Evolutionary conservation across 2,888 invertebrate genomes (phyloP), one percentile per base, ranked within the genome.

Genomic region (Cylloceria caligata): DNA sequence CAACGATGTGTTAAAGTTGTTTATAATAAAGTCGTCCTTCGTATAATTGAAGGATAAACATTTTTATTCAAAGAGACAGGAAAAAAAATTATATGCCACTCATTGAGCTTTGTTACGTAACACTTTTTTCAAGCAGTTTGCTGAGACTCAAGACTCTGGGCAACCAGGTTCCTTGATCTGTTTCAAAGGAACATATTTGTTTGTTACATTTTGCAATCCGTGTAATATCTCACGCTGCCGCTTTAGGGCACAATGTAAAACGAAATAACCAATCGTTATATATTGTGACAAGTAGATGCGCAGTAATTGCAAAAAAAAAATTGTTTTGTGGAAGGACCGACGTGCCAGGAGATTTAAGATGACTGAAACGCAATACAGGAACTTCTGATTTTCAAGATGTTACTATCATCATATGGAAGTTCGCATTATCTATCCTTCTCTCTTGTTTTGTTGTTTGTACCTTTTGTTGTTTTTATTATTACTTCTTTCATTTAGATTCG

Each of bases 371-470:
- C 68, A 73, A 75, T 57, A 65, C 72, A 16, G 34, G 27, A 36
- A 19, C 24, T 78, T 64, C 52, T 86, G 85, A 87, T 88, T 90
- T 90, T 91, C 83, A 89, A 88, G 88, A 87, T 91, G 87, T 91
- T 91, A 91, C 91, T 92, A 92, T 92, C 91, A 91, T 90, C 91
- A 90, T 91, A 91, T 92, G 91, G 90, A 91, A 91, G 90, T 90
- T 81, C 27, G 77, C 81, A 74, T 81, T 47, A 69, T 78, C 39
- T 74, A 69, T 77, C 73, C 65, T 73, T 36, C 49, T 34, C 21
- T 68, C 57, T 69, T 74, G 45, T 69, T 7, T 19, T 60, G 36
- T 68, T 36, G 19, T 74, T 36, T n/a, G 30, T n/a, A n/a, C n/a
- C 30, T 39, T 30, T 52, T 27, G n/a, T 75, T 55, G 19, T 19